Conservation (phyloP, 2,888 invertebrate species). For the Sarcophaga rosellei region DNA sequence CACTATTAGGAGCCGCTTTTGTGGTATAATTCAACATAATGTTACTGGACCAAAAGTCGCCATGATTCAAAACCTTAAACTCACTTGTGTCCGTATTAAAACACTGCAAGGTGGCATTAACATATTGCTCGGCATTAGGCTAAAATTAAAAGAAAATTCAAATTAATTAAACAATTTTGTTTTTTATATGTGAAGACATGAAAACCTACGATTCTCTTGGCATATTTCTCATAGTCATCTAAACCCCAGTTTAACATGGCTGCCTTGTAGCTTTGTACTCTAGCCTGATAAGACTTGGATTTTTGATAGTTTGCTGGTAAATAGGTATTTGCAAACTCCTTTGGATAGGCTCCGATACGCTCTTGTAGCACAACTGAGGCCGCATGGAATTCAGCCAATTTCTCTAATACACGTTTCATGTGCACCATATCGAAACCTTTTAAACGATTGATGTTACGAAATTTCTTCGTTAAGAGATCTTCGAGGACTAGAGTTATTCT, state of each 20-base stretch:
- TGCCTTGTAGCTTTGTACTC: constrained; percentile 74
- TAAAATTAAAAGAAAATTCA: constrained; percentile 49
- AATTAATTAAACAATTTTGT: not conserved
- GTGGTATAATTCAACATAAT: constrained; percentile 76
- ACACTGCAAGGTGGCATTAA: constrained; percentile 75
- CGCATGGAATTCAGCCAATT: constrained; percentile 80
- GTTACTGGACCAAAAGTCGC: constrained; percentile 80
- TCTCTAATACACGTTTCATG: constrained; percentile 76
- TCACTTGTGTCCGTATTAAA: constrained; percentile 73
- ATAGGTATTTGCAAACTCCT: constrained; percentile 75
- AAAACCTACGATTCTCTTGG: constrained; percentile 74
- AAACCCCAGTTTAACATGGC: constrained; percentile 77
- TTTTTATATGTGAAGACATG: not conserved
- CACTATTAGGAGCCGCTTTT: constrained; percentile 63
- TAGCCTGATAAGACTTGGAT: constrained; percentile 75
- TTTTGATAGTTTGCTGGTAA: constrained; percentile 77
- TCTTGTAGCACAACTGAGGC: constrained; percentile 76
- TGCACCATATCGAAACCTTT: constrained; percentile 78
- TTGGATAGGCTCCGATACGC: constrained; percentile 74
- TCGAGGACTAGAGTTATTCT: constrained; percentile 77
- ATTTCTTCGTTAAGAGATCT: constrained; percentile 76
- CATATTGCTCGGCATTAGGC: constrained; percentile 78
- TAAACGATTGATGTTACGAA: constrained; percentile 76
- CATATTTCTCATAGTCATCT: constrained; percentile 73
- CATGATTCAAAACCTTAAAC: constrained; percentile 79